Conservation (phyloP, 2,113 vertebrate species). For the Microcebus murinus region DNA sequence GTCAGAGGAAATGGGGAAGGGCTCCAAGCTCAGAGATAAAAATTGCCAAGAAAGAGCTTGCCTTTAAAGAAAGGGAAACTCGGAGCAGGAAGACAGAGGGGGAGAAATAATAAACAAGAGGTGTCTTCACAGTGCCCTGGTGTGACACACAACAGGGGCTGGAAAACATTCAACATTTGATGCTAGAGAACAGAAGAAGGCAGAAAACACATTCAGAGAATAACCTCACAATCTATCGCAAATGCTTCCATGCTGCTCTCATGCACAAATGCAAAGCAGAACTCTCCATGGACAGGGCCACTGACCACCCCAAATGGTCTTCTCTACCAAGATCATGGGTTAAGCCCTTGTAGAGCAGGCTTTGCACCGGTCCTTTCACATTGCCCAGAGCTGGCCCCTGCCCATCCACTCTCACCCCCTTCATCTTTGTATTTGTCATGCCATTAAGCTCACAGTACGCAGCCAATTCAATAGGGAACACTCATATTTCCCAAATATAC, state of each 20-base stretch:
- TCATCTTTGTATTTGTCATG: background rate
- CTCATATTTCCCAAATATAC: background rate
- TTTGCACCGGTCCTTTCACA: background rate
- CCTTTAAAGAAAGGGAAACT: background rate
- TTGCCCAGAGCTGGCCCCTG: background rate
- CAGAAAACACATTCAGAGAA: slow-evolving; percentile 6
- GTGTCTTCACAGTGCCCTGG: background rate
- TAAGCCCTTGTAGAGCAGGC: background rate
- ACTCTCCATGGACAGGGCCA: background rate
- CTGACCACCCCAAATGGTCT: background rate
- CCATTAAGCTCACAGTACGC: background rate
- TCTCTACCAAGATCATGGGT: background rate
- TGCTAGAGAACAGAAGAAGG: background rate
- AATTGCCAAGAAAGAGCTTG: background rate
- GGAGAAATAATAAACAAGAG: slow-evolving; percentile 40
- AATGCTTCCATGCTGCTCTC: background rate
- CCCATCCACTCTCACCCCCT: rapidly evolving
- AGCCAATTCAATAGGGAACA: background rate
- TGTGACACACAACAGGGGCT: background rate
- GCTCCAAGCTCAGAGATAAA: background rate
- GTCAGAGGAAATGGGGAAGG: slow-evolving; percentile 4
- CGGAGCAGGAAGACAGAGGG: slow-evolving; percentile 25
- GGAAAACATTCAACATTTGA: background rate
- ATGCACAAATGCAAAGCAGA: background rate
- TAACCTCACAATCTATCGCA: background rate